A percentile compares a stretch with the other conserved stretches of the same genome.
Evolutionary conservation across 2,888 invertebrate species (phyloP).

Genomic region (Alviniconcha strummeri): DNA sequence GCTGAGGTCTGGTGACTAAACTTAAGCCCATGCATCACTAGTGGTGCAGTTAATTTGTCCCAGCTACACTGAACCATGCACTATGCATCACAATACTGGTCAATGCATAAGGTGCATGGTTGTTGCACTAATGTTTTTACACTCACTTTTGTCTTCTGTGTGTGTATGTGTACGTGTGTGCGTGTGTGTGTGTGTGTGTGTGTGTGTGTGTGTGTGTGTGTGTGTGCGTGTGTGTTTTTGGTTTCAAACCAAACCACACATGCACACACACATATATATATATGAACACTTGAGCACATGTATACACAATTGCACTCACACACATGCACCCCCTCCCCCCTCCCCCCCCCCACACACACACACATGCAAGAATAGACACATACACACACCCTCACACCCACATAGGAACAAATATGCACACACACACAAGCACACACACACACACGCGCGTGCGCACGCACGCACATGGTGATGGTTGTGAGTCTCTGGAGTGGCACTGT

Average conservation of each 20-base stretch:
- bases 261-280: background rate
- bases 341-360: background rate
- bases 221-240: background rate
- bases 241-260: background rate
- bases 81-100: too few relatives aligned
- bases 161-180: constrained; percentile 8
- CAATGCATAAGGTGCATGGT: too few relatives aligned
- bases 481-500: too few relatives aligned
- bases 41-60: too few relatives aligned
- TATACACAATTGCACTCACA: background rate
- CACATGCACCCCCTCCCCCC: background rate
- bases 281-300: background rate
- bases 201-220: background rate
- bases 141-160: background rate
- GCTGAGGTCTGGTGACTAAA: too few relatives aligned
- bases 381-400: background rate
- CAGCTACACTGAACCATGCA: too few relatives aligned
- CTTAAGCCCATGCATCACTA: too few relatives aligned
- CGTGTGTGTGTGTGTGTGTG: constrained; percentile 17
- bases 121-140: too few relatives aligned
- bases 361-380: too few relatives aligned
- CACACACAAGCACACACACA: background rate
- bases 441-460: background rate
- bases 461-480: too few relatives aligned
- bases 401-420: background rate